Conservation (phyloP, 2,888 invertebrate genomes). For the Drosophila greeni region DNA sequence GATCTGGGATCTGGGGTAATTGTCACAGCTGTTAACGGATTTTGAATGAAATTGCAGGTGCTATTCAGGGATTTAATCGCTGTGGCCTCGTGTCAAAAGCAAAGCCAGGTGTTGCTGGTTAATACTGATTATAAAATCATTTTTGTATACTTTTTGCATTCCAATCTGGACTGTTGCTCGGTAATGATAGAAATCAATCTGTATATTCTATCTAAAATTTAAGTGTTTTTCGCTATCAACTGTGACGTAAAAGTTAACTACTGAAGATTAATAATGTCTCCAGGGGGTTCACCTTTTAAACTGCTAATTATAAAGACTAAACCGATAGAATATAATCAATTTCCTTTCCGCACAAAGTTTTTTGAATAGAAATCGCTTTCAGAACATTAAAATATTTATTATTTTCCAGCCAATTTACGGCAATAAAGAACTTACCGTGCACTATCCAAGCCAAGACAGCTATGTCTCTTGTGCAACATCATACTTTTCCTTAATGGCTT, state of each 20-base stretch:
- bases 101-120: background rate
- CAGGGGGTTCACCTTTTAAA: background rate
- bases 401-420: background rate
- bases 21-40: slow-evolving; percentile 15
- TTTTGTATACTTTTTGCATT: background rate
- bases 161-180: background rate
- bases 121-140: background rate
- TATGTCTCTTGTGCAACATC: slow-evolving; percentile 11
- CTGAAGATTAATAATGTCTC: background rate
- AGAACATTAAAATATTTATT: background rate
- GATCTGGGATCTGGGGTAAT: background rate
- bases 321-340: too few relatives aligned
- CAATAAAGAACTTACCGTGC: slow-evolving; percentile 9
- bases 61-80: background rate
- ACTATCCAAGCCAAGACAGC: background rate
- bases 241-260: slow-evolving; percentile 4
- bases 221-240: background rate
- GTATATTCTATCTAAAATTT: background rate
- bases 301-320: background rate
- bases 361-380: background rate
- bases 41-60: slow-evolving; percentile 20
- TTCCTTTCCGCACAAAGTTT: background rate
- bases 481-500: slow-evolving; percentile 18
- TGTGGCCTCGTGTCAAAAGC: slow-evolving; percentile 22
- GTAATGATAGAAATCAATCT: background rate